These are phyloP conservation scores for Melanotus villosus DNA, from an alignment of 2,888 invertebrate species.

Conservation along the genomic window DNA sequence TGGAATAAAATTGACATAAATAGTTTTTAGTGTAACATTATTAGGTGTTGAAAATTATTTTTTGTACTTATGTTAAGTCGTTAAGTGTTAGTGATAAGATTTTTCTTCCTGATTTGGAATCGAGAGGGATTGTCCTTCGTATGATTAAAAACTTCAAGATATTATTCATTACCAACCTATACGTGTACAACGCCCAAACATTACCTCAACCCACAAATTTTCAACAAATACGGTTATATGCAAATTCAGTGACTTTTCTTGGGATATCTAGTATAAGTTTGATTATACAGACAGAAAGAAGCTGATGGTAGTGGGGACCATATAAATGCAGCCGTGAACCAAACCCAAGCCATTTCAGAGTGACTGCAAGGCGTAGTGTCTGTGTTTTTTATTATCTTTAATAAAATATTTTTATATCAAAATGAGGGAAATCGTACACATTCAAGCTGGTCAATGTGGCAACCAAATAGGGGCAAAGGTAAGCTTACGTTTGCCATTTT, in stretches of 20 bases:
- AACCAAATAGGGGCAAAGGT: conserved; percentile 93
- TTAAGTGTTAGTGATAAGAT: too few species aligned
- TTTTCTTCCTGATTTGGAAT: too few species aligned
- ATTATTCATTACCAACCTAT: conserved; percentile 6
- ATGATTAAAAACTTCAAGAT: background rate
- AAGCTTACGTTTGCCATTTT: conserved; percentile 47
- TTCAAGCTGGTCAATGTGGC: conserved; percentile 83
- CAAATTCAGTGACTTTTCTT: conserved; percentile 33
- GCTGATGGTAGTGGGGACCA: conserved; percentile 23
- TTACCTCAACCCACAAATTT: conserved; percentile 41
- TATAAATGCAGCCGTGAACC: conserved; percentile 31
- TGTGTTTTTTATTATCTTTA: conserved; percentile 46
- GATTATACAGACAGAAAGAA: conserved; percentile 11
- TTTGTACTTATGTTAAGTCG: too few species aligned
- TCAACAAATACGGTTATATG: conserved; percentile 43
- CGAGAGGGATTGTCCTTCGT: background rate
- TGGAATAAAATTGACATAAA: too few species aligned
- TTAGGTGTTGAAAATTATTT: too few species aligned
- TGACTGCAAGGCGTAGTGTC: conserved; percentile 38
- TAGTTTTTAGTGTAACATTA: too few species aligned
- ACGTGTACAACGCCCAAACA: conserved; percentile 8
- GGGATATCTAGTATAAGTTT: background rate
- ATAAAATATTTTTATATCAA: conserved; percentile 52
- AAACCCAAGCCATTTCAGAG: conserved; percentile 30
- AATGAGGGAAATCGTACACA: conserved; percentile 93